phyloP scores from a whole-genome alignment of 64 coral and sea anemone species.

The Actinia tenebrosa region DNA sequence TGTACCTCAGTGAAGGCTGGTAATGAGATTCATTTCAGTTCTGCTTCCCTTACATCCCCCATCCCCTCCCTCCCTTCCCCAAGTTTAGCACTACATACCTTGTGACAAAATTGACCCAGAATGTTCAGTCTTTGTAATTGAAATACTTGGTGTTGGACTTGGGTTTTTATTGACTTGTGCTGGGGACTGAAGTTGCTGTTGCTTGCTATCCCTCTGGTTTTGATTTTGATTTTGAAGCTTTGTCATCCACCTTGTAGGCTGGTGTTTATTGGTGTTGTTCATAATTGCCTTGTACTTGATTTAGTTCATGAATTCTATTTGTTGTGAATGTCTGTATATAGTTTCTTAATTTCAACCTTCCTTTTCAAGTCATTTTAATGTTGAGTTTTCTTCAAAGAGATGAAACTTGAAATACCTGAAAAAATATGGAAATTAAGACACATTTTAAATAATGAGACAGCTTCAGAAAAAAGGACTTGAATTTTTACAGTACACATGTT shows the following conservation, averaged over 20 bases:
- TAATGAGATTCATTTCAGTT: no score
- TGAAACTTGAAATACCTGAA: not conserved
- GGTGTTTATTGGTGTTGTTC: not conserved
- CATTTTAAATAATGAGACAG: no score
- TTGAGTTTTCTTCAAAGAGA: not conserved
- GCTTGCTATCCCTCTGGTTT: not conserved
- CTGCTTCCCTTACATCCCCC: no score
- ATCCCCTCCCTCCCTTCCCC: no score
- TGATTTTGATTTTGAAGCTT: not conserved
- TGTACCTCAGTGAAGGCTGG: no score
- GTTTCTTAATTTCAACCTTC: not conserved
- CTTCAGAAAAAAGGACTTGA: no score
- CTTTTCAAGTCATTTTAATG: not conserved
- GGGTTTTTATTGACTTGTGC: not conserved
- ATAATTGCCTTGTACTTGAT: not conserved
- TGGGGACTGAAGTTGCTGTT: not conserved
- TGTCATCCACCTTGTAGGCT: not conserved
- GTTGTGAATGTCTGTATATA: not conserved
- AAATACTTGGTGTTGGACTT: not conserved
- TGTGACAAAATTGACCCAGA: not conserved
- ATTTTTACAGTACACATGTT: no score
- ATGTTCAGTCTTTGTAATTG: not conserved
- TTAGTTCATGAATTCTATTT: not conserved
- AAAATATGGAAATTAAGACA: not conserved
- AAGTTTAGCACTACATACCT: not conserved